Percentiles rank a stretch among this genome's conserved stretches.
phyloP scores from a whole-genome alignment of 2,888 invertebrate species.

The Panzeria rudis region DNA sequence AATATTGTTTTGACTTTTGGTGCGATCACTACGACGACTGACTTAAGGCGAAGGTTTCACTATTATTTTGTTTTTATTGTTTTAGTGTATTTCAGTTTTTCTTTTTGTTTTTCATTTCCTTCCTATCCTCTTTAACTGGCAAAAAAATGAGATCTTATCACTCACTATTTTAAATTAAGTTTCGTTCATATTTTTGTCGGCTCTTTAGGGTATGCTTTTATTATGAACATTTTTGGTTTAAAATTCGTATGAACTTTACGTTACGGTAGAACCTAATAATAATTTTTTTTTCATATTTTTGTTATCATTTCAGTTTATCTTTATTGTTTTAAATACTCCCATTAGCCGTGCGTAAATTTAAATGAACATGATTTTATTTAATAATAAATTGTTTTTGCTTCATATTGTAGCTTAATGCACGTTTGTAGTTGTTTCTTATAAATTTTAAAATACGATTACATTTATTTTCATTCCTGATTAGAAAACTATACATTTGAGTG shows the following conservation, averaged over 20 bases:
- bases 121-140: constrained; percentile 30
- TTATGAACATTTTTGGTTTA: constrained; percentile 25
- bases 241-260: constrained; percentile 26
- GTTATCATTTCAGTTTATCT: constrained; percentile 58
- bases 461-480: not conserved
- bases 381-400: constrained; percentile 28
- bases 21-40: constrained; percentile 10
- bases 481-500: not conserved
- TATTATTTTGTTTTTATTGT: constrained; percentile 40
- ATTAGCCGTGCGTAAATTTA: constrained; percentile 47
- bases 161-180: constrained; percentile 52
- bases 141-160: constrained; percentile 63
- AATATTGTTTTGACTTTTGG: constrained; percentile 36
- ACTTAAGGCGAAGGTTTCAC: constrained; percentile 35
- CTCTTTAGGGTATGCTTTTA: constrained; percentile 61
- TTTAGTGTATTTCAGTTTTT: constrained; percentile 30
- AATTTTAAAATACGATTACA: not conserved
- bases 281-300: constrained; percentile 46
- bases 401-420: not conserved
- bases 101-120: constrained; percentile 38
- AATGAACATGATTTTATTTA: constrained; percentile 45
- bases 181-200: constrained; percentile 65
- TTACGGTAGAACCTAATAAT: constrained; percentile 50
- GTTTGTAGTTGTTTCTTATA: not conserved
- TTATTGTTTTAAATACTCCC: constrained; percentile 62